Conservation (phyloP, 2,797 vertebrate genomes). For the Bucorvus abyssinicus region DNA sequence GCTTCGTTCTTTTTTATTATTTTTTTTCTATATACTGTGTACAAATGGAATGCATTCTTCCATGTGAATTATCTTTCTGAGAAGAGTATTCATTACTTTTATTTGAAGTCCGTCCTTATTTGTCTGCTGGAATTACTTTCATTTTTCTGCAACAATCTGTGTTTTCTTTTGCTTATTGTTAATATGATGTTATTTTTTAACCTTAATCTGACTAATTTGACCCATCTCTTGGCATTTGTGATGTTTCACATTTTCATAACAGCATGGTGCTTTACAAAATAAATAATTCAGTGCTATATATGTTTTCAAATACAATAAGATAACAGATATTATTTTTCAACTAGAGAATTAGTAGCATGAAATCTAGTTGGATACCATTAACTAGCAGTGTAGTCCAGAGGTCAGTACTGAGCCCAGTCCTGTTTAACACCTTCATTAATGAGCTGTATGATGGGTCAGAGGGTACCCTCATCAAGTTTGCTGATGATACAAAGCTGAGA, state of each 20-base stretch:
- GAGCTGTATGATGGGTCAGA: background rate
- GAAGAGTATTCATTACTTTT: background rate
- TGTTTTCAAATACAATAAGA: background rate
- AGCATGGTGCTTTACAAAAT: background rate
- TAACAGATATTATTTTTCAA: background rate
- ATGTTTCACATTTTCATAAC: background rate
- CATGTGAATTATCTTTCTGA: background rate
- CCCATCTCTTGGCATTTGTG: background rate
- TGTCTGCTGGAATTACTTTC: background rate
- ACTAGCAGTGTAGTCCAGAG: background rate
- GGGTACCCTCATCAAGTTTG: background rate
- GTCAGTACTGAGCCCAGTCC: background rate
- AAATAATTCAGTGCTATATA: background rate
- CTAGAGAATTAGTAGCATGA: background rate
- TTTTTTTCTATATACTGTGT: background rate
- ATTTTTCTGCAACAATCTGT: background rate
- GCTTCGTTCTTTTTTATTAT: slow-evolving; percentile 1
- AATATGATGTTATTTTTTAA: background rate
- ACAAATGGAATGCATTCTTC: background rate
- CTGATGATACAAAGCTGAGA: background rate
- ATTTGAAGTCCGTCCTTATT: background rate
- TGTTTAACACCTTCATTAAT: background rate
- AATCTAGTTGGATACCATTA: background rate
- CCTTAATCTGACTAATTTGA: background rate
- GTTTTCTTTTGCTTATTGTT: slow-evolving; percentile 5